Conservation (phyloP, 2,797 vertebrate species). For the Xyrichtys novacula region DNA sequence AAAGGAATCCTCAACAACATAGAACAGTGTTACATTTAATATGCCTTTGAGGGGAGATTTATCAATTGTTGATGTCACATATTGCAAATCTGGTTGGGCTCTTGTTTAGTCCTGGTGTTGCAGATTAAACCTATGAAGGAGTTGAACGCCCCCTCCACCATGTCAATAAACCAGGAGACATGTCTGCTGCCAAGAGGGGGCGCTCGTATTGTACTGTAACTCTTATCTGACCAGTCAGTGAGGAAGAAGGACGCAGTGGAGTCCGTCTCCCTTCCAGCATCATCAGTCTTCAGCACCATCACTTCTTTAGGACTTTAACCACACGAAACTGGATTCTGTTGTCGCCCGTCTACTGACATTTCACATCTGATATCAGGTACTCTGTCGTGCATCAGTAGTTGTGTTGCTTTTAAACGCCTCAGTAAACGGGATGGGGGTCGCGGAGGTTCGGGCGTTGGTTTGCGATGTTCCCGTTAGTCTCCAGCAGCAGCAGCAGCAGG, state of each 20-base stretch:
- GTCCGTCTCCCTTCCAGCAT: constrained; percentile 73
- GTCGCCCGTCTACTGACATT: not conserved
- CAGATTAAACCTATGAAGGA: too few species aligned
- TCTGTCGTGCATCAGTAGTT: not conserved
- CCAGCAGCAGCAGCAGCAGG: constrained; percentile 50
- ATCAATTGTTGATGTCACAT: too few species aligned
- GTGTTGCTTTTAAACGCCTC: not conserved
- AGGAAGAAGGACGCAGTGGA: constrained; percentile 53
- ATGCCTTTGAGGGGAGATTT: too few species aligned
- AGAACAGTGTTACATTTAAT: too few species aligned
- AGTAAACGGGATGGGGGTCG: rapidly evolving
- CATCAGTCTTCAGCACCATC: constrained; percentile 66
- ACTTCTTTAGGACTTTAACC: constrained; percentile 14
- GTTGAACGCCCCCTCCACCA: too few species aligned
- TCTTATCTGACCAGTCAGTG: not conserved
- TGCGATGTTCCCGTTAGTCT: constrained; percentile 33
- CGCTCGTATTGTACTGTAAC: not conserved
- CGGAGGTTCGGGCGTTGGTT: constrained; percentile 22
- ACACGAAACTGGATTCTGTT: constrained; percentile 34
- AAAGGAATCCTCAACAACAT: too few species aligned
- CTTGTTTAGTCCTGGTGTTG: too few species aligned
- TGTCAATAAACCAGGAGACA: too few species aligned
- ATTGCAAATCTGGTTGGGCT: too few species aligned
- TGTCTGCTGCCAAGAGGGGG: constrained; percentile 32
- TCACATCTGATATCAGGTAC: constrained; percentile 66